These are phyloP conservation scores for Trichonephila clavipes DNA, from an alignment of 1,140 invertebrate species.

Conservation along the genomic window DNA sequence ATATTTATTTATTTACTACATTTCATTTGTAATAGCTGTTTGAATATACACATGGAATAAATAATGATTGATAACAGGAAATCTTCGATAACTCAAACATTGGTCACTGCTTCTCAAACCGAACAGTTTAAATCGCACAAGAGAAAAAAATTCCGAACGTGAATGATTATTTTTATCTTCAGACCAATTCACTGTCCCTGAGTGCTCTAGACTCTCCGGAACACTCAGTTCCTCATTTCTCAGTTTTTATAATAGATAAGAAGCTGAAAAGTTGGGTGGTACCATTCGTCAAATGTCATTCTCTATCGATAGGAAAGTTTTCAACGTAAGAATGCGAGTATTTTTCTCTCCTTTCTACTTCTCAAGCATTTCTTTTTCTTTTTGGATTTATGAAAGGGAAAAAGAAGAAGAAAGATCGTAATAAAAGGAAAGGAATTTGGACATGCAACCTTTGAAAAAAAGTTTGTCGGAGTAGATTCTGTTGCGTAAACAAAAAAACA, in stretches of 20 bases:
- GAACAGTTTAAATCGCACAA: background rate
- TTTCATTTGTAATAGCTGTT: background rate
- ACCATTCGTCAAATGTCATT: constrained; percentile 50
- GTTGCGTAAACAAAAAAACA: background rate
- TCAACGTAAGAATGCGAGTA: background rate
- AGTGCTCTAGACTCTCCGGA: background rate
- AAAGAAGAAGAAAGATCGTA: background rate
- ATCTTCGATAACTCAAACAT: background rate
- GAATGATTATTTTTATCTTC: constrained; percentile 11
- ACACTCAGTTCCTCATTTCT: background rate
- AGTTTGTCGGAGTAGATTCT: background rate
- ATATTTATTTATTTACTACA: background rate
- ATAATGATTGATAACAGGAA: background rate
- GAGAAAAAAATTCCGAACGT: background rate
- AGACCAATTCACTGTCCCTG: background rate
- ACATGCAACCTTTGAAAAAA: background rate
- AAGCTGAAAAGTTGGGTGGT: constrained; percentile 18
- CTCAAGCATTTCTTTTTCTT: background rate
- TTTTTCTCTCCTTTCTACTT: background rate
- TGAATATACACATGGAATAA: background rate
- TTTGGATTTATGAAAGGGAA: background rate
- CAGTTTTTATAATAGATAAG: constrained; percentile 22
- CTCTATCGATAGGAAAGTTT: constrained; percentile 18
- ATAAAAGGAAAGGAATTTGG: background rate
- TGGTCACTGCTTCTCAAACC: background rate